These are phyloP conservation scores for Rhinoderma darwinii DNA, from an alignment of 2,113 vertebrate genomes.

Conservation along the genomic window DNA sequence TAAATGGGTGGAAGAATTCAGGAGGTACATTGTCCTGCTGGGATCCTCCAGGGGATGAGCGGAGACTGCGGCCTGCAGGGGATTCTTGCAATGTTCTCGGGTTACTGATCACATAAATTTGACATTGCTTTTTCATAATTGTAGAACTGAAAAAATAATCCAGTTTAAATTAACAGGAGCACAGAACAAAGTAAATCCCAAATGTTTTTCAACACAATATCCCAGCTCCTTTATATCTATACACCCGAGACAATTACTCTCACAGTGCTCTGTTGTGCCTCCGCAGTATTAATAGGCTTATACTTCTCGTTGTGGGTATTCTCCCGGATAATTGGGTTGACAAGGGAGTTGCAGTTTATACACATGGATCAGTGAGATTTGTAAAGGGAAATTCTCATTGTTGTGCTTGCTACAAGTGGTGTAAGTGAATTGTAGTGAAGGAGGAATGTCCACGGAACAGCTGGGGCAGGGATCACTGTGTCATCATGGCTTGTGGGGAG, in stretches of 20 bases:
- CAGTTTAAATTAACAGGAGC: slow-evolving; percentile 8
- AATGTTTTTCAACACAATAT: neutral
- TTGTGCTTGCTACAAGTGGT: slow-evolving; percentile 5
- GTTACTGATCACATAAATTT: slow-evolving; percentile 15
- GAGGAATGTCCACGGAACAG: slow-evolving; percentile 6
- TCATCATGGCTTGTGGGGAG: neutral
- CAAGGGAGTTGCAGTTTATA: slow-evolving; percentile 15
- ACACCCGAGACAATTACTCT: slow-evolving; percentile 5
- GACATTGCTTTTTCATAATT: slow-evolving; percentile 8
- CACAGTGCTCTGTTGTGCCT: neutral
- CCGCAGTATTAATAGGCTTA: slow-evolving; percentile 8
- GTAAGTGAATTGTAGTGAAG: slow-evolving; percentile 15
- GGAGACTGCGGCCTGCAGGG: slow-evolving; percentile 13
- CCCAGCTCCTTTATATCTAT: neutral
- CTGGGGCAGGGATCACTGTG: neutral
- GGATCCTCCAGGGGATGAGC: slow-evolving; percentile 38
- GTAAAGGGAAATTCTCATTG: slow-evolving; percentile 34
- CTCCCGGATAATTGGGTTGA: slow-evolving; percentile 49
- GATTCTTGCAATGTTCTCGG: slow-evolving; percentile 7
- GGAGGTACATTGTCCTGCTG: slow-evolving; percentile 25
- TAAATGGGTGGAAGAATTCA: slow-evolving; percentile 24
- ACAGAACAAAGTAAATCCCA: neutral
- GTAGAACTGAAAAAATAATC: slow-evolving; percentile 25
- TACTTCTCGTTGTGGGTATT: neutral
- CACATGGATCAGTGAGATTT: slow-evolving; percentile 22